phyloP scores from a whole-genome alignment of 2,797 vertebrate genomes.

The Catostomus latipinnis region DNA sequence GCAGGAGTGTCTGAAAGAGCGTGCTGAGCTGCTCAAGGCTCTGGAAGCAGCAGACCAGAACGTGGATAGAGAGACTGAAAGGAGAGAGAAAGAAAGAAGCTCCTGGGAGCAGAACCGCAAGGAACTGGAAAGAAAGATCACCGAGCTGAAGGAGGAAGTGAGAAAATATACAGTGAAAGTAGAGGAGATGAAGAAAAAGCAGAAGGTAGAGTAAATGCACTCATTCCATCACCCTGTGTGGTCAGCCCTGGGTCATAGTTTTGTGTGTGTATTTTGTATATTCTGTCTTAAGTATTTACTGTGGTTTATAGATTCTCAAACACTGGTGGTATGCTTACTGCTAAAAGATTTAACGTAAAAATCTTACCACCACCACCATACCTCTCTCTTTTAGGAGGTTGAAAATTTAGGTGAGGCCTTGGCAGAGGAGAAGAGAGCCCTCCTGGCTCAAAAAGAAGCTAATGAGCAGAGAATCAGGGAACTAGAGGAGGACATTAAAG shows the following conservation, averaged over 20 bases:
- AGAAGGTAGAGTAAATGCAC: slow-evolving; percentile 75
- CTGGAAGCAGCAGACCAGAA: slow-evolving; percentile 77
- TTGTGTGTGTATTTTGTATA: slow-evolving; percentile 2
- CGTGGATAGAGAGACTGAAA: slow-evolving; percentile 73
- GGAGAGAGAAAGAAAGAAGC: slow-evolving; percentile 70
- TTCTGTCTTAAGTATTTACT: slow-evolving; percentile 15
- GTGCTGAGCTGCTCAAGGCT: slow-evolving; percentile 81
- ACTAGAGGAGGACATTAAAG: slow-evolving; percentile 85
- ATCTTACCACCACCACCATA: not conserved
- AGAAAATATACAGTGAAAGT: slow-evolving; percentile 73
- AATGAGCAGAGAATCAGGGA: slow-evolving; percentile 78
- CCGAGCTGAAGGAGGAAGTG: slow-evolving; percentile 79
- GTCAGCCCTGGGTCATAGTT: slow-evolving; percentile 7
- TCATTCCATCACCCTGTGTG: slow-evolving; percentile 9
- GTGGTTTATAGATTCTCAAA: slow-evolving; percentile 13
- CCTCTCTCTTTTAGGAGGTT: slow-evolving; percentile 74
- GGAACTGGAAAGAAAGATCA: slow-evolving; percentile 72
- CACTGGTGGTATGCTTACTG: slow-evolving; percentile 8
- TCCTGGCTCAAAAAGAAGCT: slow-evolving; percentile 77
- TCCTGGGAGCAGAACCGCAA: slow-evolving; percentile 73
- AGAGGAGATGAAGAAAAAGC: slow-evolving; percentile 75
- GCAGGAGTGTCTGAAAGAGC: slow-evolving; percentile 86
- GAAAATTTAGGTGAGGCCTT: slow-evolving; percentile 74
- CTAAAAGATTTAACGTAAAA: slow-evolving; percentile 10
- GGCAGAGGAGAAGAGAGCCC: slow-evolving; percentile 76